Conservation (phyloP, 1,140 invertebrate species). For the Drosophila micromelanica region DNA sequence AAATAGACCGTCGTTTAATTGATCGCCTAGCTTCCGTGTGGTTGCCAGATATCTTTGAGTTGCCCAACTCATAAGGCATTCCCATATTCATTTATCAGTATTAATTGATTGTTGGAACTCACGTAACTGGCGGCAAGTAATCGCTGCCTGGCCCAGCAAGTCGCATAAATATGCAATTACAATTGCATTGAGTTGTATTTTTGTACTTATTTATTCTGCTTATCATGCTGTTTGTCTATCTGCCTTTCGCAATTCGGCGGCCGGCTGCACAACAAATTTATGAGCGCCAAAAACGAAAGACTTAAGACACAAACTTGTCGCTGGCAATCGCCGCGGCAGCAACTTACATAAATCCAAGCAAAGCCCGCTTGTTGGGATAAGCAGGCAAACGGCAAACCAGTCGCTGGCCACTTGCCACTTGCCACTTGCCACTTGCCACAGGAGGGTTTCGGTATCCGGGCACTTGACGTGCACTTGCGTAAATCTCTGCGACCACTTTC, state of each 20-base stretch:
- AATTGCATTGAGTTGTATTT: conserved; percentile 17
- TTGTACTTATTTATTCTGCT: conserved; percentile 55
- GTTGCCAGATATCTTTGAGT: neutral
- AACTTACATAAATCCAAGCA: conserved; percentile 65
- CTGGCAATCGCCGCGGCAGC: conserved; percentile 26
- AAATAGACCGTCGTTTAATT: no score
- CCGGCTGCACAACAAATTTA: conserved; percentile 45
- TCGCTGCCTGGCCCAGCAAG: neutral
- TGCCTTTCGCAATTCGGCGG: conserved; percentile 53
- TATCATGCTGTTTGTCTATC: conserved; percentile 51
- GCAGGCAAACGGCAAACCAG: conserved; percentile 47
- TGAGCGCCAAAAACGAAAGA: conserved; percentile 62
- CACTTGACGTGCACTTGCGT: conserved; percentile 40
- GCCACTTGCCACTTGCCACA: conserved; percentile 10
- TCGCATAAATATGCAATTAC: conserved; percentile 29
- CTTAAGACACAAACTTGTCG: conserved; percentile 70
- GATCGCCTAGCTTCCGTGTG: neutral
- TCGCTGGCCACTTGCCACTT: conserved; percentile 31
- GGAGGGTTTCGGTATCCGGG: conserved; percentile 17
- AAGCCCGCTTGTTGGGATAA: conserved; percentile 33
- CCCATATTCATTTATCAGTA: conserved; percentile 16
- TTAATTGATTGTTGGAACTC: conserved; percentile 23
- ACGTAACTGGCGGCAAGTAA: neutral
- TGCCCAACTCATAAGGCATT: conserved; percentile 6
- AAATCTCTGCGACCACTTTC: conserved; percentile 39